Evolutionary conservation across 1,140 invertebrate genomes (phyloP).

Genomic region (Uloborus diversus): DNA sequence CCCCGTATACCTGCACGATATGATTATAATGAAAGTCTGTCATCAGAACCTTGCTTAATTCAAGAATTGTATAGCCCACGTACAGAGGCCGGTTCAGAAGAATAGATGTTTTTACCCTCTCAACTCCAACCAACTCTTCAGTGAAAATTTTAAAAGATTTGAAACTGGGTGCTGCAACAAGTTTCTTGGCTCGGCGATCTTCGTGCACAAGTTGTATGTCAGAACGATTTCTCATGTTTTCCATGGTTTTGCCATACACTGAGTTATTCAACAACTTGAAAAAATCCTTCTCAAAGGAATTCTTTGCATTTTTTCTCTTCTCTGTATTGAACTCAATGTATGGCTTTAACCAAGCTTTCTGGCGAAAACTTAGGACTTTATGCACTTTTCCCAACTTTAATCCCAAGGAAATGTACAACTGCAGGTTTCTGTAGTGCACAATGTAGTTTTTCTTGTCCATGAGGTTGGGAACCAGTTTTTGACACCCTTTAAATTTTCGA

Average conservation of each 20-base stretch:
- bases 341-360: neutral
- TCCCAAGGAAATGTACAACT: slow-evolving; percentile 67
- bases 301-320: slow-evolving; percentile 57
- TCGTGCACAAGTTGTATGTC: neutral
- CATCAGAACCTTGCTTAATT: neutral
- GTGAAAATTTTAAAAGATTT: neutral
- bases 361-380: slow-evolving; percentile 59
- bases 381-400: slow-evolving; percentile 58
- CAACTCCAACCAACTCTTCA: neutral
- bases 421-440: slow-evolving; percentile 68
- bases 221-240: neutral
- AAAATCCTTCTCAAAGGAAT: slow-evolving; percentile 59
- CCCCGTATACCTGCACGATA: neutral
- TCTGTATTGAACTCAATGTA: slow-evolving; percentile 64
- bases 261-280: slow-evolving; percentile 12
- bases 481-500: slow-evolving; percentile 5
- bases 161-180: neutral
- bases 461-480: no score
- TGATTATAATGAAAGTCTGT: neutral
- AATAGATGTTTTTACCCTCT: neutral
- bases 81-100: neutral
- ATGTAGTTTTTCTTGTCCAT: slow-evolving; percentile 64
- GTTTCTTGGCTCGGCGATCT: neutral
- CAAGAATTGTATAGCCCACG: neutral
- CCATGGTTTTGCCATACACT: slow-evolving; percentile 7